Conservation (phyloP, 2,888 invertebrate genomes). For the Lepidocyrtoides sp. region DNA sequence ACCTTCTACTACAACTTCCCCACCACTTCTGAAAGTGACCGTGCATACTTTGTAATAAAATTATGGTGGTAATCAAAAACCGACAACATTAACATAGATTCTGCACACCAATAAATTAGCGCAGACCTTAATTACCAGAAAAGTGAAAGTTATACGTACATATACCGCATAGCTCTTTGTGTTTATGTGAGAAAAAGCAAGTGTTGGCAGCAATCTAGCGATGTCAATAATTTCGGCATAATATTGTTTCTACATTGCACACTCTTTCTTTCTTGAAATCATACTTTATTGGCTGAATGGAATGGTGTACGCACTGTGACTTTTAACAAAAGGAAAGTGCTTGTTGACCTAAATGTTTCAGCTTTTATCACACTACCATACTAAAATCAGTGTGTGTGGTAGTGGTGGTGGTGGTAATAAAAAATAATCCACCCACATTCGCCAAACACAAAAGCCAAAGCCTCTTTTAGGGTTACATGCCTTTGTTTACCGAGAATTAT, state of each 20-base stretch:
- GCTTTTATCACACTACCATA: slow-evolving; percentile 33
- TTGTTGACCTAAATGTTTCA: slow-evolving; percentile 61
- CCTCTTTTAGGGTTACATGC: too few relatives aligned
- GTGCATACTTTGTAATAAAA: slow-evolving; percentile 59
- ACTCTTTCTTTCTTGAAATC: background rate
- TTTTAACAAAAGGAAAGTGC: slow-evolving; percentile 61
- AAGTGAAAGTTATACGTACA: slow-evolving; percentile 39
- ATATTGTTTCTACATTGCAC: background rate
- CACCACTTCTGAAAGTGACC: background rate
- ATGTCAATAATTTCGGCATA: background rate
- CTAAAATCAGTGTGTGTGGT: background rate
- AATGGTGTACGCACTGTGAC: background rate
- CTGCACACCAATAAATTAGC: slow-evolving; percentile 64
- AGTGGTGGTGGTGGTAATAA: too few relatives aligned
- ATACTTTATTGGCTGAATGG: too few relatives aligned
- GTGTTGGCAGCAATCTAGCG: background rate
- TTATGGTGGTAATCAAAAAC: slow-evolving; percentile 55
- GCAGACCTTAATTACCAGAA: slow-evolving; percentile 69
- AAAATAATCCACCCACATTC: background rate
- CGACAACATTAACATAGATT: slow-evolving; percentile 73
- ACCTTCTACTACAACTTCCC: slow-evolving; percentile 56
- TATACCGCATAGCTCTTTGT: background rate
- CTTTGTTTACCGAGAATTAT: too few relatives aligned
- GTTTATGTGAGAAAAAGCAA: too few relatives aligned
- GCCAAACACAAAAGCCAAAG: background rate